A percentile compares a stretch with the other conserved stretches of the same genome.
Evolutionary conservation across 2,888 invertebrate species (phyloP).

Genomic region (Eristalinus sepulchralis): DNA sequence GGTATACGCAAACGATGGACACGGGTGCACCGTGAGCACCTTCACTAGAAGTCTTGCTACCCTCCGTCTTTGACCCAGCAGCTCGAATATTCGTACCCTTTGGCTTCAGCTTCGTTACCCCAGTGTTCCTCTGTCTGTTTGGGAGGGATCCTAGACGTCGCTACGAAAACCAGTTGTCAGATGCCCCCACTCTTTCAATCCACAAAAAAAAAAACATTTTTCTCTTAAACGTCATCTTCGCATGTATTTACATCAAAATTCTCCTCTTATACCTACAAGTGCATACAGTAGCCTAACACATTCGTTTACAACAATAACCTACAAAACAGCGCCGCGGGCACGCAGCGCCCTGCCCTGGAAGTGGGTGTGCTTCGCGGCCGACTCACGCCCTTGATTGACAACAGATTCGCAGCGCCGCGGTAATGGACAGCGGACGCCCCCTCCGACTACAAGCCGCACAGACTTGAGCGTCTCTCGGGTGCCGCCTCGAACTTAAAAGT

Average conservation of each 20-base stretch:
- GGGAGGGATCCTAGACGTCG: no score
- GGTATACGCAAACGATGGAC: no score
- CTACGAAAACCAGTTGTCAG: no score
- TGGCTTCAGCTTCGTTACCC: no score
- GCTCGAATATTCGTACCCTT: no score
- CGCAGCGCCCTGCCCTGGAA: neutral
- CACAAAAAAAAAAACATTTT: neutral
- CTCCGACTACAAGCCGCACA: neutral
- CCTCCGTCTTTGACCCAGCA: no score
- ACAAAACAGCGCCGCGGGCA: neutral
- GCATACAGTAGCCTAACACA: neutral
- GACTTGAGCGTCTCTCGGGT: neutral
- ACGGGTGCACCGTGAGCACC: no score
- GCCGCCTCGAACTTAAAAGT: constrained; percentile 30
- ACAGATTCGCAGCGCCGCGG: neutral
- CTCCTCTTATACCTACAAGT: neutral
- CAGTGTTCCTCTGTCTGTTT: no score
- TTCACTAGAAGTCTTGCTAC: no score
- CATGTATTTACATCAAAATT: neutral
- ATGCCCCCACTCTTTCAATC: no score
- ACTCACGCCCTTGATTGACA: neutral
- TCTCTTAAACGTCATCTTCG: neutral
- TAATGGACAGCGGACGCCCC: neutral
- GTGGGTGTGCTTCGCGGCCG: neutral
- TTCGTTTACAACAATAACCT: neutral